Percentiles rank a stretch among this genome's conserved stretches.
Conservation (phyloP, 2,113 vertebrate species). For the Recurvirostra avosetta region DNA sequence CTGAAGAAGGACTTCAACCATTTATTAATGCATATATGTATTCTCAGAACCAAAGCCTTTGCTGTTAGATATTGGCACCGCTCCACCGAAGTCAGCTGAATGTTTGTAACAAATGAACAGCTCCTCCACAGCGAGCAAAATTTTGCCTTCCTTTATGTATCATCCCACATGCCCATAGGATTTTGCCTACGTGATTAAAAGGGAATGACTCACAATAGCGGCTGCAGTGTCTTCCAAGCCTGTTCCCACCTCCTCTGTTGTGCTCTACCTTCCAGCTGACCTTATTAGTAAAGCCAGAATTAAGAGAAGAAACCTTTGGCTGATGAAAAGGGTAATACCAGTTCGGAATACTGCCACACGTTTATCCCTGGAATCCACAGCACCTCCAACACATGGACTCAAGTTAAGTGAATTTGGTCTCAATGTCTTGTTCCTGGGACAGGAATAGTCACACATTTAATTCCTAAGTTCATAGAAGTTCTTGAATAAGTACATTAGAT, state of each 20-base stretch:
- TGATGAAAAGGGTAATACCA: not conserved
- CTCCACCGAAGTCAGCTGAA: slow-evolving; percentile 42
- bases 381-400: not conserved
- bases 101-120: slow-evolving; percentile 40
- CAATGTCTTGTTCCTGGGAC: not conserved
- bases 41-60: not conserved
- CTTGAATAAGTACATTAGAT: not conserved
- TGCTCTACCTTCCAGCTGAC: not conserved
- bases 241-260: not conserved
- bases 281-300: not conserved
- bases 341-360: not conserved
- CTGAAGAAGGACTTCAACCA: not conserved
- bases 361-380: not conserved
- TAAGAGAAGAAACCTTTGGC: not conserved
- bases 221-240: not conserved
- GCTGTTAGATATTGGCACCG: slow-evolving; percentile 6
- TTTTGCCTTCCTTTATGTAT: slow-evolving; percentile 41
- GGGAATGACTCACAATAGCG: slow-evolving; percentile 16
- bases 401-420: not conserved
- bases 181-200: slow-evolving; percentile 22
- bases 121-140: slow-evolving; percentile 41
- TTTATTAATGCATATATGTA: not conserved
- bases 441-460: not conserved
- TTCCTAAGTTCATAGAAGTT: not conserved
- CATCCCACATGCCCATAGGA: slow-evolving; percentile 38